Evolutionary conservation across 2,888 invertebrate species (phyloP).

Genomic region (Gastracanthus pulcherrimus): DNA sequence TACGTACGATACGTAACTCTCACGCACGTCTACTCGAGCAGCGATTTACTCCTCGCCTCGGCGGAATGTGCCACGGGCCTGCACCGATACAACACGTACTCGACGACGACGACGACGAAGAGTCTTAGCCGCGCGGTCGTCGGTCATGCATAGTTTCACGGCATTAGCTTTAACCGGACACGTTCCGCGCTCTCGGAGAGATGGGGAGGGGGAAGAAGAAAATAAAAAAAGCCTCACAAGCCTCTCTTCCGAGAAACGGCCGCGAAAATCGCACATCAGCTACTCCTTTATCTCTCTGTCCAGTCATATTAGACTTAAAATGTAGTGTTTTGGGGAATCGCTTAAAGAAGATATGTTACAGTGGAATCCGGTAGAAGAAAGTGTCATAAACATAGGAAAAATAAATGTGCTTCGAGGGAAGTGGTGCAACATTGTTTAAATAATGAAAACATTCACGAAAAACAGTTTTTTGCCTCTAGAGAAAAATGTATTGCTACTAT

Average conservation of each 20-base stretch:
- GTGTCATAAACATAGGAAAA: too few relatives aligned
- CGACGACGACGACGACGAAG: neutral
- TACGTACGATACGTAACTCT: neutral
- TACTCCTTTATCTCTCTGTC: slow-evolving; percentile 23
- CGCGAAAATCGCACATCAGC: slow-evolving; percentile 33
- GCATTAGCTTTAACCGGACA: slow-evolving; percentile 21
- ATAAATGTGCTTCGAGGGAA: too few relatives aligned
- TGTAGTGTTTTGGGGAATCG: too few relatives aligned
- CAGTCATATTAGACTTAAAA: too few relatives aligned
- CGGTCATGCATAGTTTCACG: slow-evolving; percentile 41
- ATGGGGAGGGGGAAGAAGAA: neutral
- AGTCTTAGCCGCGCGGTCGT: neutral
- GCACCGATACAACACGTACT: neutral
- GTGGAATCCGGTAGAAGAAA: too few relatives aligned
- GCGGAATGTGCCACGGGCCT: neutral
- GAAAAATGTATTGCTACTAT: too few relatives aligned
- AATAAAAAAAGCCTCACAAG: neutral
- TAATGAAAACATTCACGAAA: too few relatives aligned
- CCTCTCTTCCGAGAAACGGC: slow-evolving; percentile 23
- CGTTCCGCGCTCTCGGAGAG: neutral
- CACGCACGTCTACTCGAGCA: neutral
- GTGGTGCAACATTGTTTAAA: too few relatives aligned
- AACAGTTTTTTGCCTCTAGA: too few relatives aligned
- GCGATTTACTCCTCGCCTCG: neutral
- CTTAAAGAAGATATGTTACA: too few relatives aligned